Evolutionary conservation across 2,113 vertebrate genomes (phyloP).

Genomic region (Raphicerus campestris): DNA sequence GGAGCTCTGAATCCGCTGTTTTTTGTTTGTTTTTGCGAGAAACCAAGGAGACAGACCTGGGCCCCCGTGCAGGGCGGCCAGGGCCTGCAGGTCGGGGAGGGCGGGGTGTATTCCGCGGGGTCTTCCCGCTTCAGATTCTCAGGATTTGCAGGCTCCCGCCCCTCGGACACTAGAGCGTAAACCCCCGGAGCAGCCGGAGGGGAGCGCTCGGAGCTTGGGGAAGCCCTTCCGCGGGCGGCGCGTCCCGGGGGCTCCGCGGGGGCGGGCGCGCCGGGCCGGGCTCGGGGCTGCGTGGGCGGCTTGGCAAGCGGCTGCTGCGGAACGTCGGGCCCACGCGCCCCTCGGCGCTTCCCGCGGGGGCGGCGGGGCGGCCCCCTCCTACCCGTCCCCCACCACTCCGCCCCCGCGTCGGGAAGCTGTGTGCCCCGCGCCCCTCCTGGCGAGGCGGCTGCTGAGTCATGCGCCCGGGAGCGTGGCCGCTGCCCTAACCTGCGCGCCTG

Average conservation of each 20-base stretch:
- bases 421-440: not conserved
- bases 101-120: not conserved
- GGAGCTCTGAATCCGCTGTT: not conserved
- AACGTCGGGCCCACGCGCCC: conserved; percentile 31
- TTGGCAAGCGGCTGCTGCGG: not conserved
- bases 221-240: not conserved
- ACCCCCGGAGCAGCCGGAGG: not conserved
- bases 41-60: not conserved
- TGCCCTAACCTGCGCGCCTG: not conserved
- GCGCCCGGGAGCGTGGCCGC: not conserved
- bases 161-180: not conserved
- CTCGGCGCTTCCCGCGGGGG: not conserved
- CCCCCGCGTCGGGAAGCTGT: not conserved
- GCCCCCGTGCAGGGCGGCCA: not conserved
- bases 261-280: not conserved
- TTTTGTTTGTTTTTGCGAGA: accelerated
- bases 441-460: conserved; percentile 51
- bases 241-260: not conserved
- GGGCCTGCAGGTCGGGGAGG: not conserved
- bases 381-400: not conserved
- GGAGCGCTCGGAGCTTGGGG: not conserved
- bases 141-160: not conserved
- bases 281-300: conserved; percentile 7
- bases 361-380: not conserved
- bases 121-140: not conserved